phyloP scores from a whole-genome alignment of 1,140 invertebrate genomes.

The Elymnias hypermnestra region DNA sequence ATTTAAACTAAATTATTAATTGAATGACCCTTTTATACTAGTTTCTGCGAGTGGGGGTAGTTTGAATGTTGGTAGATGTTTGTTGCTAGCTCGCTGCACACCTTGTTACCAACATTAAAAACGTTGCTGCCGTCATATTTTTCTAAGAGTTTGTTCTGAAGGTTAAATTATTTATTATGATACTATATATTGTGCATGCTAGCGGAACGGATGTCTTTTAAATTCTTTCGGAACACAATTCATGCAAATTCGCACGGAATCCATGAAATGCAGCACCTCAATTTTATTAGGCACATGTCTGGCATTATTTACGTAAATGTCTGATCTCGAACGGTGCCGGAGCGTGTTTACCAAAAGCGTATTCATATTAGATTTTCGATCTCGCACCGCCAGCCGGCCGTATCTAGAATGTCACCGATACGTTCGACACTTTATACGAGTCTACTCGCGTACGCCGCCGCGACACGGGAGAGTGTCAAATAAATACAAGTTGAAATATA shows the following conservation, averaged over 20 bases:
- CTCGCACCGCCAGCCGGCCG: conserved; percentile 54
- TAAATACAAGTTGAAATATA: conserved; percentile 72
- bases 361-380: conserved; percentile 72
- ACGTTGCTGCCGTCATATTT: no score
- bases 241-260: conserved; percentile 2
- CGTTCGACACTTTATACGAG: conserved; percentile 67
- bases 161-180: no score
- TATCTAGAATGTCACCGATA: conserved; percentile 65
- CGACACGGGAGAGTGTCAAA: conserved; percentile 68
- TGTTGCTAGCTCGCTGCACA: no score
- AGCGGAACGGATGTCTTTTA: no score
- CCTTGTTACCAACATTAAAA: no score
- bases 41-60: no score
- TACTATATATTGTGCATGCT: no score
- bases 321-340: conserved; percentile 43
- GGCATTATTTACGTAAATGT: conserved; percentile 53
- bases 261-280: conserved; percentile 17
- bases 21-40: no score
- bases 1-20: no score
- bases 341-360: conserved; percentile 59
- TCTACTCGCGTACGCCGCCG: conserved; percentile 51
- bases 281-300: conserved; percentile 58
- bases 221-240: conserved; percentile 5
- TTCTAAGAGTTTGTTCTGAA: no score
- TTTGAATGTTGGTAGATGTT: no score